These are phyloP conservation scores for Lucilia cuprina DNA, from an alignment of 1,140 invertebrate genomes.

Conservation along the genomic window DNA sequence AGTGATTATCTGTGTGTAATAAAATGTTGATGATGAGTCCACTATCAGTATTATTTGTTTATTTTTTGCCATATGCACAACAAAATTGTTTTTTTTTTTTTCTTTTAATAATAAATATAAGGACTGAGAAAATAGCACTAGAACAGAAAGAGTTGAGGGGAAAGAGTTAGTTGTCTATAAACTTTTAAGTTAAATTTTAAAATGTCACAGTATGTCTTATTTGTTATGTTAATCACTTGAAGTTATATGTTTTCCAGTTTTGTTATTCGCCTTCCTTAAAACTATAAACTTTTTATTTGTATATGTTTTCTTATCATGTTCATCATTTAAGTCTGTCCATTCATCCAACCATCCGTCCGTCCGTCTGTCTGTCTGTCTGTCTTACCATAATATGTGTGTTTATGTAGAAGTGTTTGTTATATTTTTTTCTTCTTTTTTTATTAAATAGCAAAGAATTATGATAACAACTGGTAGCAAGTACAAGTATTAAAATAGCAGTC, in stretches of 20 bases:
- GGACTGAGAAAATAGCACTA: too few relatives aligned
- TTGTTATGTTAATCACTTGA: too few relatives aligned
- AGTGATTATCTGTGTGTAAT: neutral
- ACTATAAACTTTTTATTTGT: too few relatives aligned
- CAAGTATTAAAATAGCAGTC: slow-evolving; percentile 7
- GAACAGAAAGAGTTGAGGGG: too few relatives aligned
- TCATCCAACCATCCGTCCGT: too few relatives aligned
- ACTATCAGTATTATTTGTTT: neutral
- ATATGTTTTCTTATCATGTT: neutral
- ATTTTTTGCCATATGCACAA: neutral
- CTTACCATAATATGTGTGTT: neutral
- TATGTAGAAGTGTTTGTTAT: neutral
- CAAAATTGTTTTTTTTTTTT: neutral
- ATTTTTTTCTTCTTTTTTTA: neutral
- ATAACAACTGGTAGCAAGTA: neutral
- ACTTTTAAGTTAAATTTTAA: too few relatives aligned
- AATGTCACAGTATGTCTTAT: too few relatives aligned
- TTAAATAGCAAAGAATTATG: neutral
- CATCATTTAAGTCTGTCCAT: neutral
- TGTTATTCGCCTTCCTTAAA: too few relatives aligned
- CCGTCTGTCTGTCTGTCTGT: neutral
- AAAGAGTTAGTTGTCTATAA: too few relatives aligned
- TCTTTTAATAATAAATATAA: too few relatives aligned
- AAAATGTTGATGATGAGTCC: slow-evolving; percentile 1
- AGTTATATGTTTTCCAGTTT: too few relatives aligned